Evolutionary conservation across 2,113 vertebrate genomes (phyloP).

Genomic region (Urocolius indicus): DNA sequence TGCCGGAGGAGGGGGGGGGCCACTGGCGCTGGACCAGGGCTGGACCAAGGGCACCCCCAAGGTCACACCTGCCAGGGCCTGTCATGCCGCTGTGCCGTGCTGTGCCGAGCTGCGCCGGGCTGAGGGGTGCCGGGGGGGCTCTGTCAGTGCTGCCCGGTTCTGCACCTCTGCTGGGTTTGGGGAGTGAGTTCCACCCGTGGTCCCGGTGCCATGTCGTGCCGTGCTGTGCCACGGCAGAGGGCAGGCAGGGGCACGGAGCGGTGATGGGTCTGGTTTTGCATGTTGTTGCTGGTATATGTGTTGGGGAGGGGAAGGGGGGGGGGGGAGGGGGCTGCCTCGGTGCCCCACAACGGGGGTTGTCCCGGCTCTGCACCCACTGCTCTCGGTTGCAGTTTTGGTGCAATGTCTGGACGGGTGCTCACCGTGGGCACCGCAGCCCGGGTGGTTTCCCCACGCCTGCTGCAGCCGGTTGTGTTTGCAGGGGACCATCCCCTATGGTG

Average conservation of each 20-base stretch:
- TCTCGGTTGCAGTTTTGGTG: too few species aligned
- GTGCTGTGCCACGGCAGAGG: not conserved
- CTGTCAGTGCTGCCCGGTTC: fast-evolving
- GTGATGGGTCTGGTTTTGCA: too few species aligned
- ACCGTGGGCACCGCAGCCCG: not conserved
- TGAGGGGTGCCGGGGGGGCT: not conserved
- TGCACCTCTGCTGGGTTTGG: too few species aligned
- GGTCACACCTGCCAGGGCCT: slow-evolving; percentile 18
- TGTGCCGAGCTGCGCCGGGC: not conserved
- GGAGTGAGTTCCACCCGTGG: fast-evolving
- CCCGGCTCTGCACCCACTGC: not conserved
- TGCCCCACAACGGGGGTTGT: too few species aligned
- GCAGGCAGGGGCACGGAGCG: too few species aligned
- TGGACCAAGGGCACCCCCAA: slow-evolving; percentile 16
- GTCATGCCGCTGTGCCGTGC: not conserved
- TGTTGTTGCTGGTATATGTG: too few species aligned
- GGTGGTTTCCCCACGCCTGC: too few species aligned
- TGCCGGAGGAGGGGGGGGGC: not conserved
- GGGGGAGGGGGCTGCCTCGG: not conserved
- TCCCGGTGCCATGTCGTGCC: not conserved
- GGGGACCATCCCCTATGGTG: too few species aligned
- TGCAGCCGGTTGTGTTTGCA: too few species aligned
- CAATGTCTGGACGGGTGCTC: not conserved
- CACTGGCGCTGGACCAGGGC: not conserved
- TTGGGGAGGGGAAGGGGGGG: too few species aligned